A percentile compares a stretch with the other conserved stretches of the same genome.
Evolutionary conservation across 2,113 vertebrate species (phyloP).

Genomic region (Grammomys dolichurus): DNA sequence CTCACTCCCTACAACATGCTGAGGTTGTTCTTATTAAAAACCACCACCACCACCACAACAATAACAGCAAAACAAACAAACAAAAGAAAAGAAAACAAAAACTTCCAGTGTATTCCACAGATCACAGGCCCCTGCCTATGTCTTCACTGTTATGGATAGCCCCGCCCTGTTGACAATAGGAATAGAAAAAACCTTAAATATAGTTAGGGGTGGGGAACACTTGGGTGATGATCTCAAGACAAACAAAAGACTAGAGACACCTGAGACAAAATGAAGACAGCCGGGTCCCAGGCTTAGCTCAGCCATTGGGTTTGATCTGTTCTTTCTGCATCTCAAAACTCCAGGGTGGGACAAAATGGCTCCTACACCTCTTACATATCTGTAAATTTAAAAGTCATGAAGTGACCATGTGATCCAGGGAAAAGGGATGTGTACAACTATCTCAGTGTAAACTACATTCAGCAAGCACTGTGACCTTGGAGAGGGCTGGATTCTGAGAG

Average conservation of each 20-base stretch:
- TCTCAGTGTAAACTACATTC: background rate
- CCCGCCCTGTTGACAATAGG: background rate
- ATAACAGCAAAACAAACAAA: no score
- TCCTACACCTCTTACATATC: background rate
- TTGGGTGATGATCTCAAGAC: background rate
- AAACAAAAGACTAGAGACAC: background rate
- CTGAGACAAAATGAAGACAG: fast-evolving
- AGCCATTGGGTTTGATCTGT: background rate
- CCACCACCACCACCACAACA: no score
- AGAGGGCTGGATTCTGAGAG: fast-evolving
- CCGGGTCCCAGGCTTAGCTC: background rate
- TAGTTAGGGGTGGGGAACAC: no score
- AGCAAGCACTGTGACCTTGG: background rate
- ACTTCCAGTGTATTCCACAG: background rate
- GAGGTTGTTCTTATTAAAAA: background rate
- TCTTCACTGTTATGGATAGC: background rate
- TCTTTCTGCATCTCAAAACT: background rate
- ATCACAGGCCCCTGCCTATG: background rate
- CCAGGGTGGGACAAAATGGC: background rate
- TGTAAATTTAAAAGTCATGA: background rate
- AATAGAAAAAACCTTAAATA: background rate
- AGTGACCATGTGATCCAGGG: background rate
- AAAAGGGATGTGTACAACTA: background rate
- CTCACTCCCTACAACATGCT: background rate
- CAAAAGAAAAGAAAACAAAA: background rate